Conservation (phyloP, 2,113 vertebrate genomes). For the Leptosomus discolor region DNA sequence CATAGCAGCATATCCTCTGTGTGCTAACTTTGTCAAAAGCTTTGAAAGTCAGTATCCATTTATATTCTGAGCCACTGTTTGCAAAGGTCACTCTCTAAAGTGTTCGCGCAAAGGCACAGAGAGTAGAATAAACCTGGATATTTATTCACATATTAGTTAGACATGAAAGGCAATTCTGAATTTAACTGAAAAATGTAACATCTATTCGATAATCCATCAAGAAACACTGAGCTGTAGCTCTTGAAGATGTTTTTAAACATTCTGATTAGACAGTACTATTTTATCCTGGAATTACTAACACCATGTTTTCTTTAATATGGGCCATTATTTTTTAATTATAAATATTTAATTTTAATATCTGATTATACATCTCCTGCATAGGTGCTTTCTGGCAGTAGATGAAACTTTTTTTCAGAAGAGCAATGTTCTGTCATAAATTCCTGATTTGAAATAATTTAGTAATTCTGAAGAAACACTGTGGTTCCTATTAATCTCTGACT, state of each 20-base stretch:
- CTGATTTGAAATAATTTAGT: neutral
- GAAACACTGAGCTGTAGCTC: neutral
- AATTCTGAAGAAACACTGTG: neutral
- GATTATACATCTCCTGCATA: neutral
- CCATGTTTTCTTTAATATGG: neutral
- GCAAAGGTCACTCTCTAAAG: conserved; percentile 61
- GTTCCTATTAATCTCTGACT: neutral
- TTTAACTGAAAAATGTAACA: neutral
- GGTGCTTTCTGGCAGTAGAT: neutral
- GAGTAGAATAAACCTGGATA: neutral
- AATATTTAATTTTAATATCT: neutral
- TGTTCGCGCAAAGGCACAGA: neutral
- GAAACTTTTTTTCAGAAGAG: neutral
- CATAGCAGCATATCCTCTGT: conserved; percentile 22
- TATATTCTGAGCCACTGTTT: conserved; percentile 42
- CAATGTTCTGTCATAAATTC: neutral
- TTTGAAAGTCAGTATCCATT: conserved; percentile 56
- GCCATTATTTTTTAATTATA: neutral
- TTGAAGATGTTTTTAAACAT: neutral
- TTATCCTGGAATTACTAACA: neutral
- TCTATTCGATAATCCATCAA: neutral
- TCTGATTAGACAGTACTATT: neutral
- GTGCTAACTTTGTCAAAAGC: conserved; percentile 46
- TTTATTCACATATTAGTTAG: conserved; percentile 36
- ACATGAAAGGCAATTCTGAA: conserved; percentile 20